Evolutionary conservation across 2,113 vertebrate genomes (phyloP).

Genomic region (Halcyon malimbica): DNA sequence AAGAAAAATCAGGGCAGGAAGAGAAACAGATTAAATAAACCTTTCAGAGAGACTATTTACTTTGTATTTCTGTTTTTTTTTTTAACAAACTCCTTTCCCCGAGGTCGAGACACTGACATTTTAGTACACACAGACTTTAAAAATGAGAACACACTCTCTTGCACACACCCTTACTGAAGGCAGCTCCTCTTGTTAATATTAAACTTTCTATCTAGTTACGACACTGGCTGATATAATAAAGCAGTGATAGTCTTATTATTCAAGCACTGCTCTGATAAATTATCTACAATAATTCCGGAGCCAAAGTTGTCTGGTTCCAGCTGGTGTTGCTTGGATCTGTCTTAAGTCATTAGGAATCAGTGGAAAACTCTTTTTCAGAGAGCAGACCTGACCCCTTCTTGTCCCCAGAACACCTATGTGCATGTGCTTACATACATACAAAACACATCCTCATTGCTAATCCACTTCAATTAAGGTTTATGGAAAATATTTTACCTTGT

Average conservation of each 20-base stretch:
- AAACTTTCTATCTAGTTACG: constrained; percentile 73
- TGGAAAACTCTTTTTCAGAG: constrained; percentile 70
- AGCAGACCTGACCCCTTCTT: constrained; percentile 55
- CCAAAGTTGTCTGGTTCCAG: constrained; percentile 76
- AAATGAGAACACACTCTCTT: not conserved
- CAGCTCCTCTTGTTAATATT: constrained; percentile 74
- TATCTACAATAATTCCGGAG: constrained; percentile 77
- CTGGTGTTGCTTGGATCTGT: constrained; percentile 77
- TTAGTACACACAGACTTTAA: constrained; percentile 58
- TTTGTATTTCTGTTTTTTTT: constrained; percentile 45
- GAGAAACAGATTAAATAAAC: constrained; percentile 67
- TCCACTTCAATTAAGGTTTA: constrained; percentile 42
- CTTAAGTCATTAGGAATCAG: constrained; percentile 74
- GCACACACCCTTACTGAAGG: constrained; percentile 7
- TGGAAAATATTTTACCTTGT: not conserved
- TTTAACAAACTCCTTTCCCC: not conserved
- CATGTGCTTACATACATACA: not conserved
- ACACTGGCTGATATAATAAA: constrained; percentile 69
- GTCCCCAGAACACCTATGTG: constrained; percentile 44
- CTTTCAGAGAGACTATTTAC: constrained; percentile 58
- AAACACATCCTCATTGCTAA: constrained; percentile 39
- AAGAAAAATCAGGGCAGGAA: constrained; percentile 64
- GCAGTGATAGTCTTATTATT: constrained; percentile 60
- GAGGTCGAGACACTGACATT: constrained; percentile 57
- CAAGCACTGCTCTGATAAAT: constrained; percentile 75